phyloP scores from a whole-genome alignment of 2,888 invertebrate species.

The Catocala fraxini region DNA sequence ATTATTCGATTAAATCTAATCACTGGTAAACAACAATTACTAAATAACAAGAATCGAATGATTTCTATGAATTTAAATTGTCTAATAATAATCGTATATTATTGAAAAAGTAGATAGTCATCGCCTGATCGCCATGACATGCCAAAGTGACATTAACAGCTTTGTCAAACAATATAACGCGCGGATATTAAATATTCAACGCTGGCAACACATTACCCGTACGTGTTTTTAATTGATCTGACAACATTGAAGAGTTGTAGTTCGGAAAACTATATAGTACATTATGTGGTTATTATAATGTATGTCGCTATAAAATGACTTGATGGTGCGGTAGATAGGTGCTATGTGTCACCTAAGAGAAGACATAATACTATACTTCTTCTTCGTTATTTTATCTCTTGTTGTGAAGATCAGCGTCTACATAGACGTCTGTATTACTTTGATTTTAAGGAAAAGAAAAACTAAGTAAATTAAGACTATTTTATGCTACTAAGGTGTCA shows the following conservation, averaged over 20 bases:
- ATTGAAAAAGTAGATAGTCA: conserved; percentile 68
- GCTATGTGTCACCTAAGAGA: too few relatives aligned
- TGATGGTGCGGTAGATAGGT: background rate
- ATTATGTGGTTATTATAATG: conserved; percentile 31
- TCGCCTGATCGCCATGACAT: conserved; percentile 73
- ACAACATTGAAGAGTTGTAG: conserved; percentile 64
- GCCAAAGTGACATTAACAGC: conserved; percentile 85
- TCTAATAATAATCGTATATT: conserved; percentile 63
- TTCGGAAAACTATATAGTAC: conserved; percentile 27
- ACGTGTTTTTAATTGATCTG: conserved; percentile 73
- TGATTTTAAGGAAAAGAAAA: too few relatives aligned
- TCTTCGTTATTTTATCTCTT: too few relatives aligned
- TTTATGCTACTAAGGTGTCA: too few relatives aligned
- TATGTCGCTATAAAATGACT: conserved; percentile 22
- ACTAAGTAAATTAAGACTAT: too few relatives aligned
- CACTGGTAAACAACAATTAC: conserved; percentile 13
- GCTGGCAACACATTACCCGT: conserved; percentile 70
- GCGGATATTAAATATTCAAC: conserved; percentile 75
- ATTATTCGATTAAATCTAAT: conserved; percentile 3
- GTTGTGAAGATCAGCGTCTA: too few relatives aligned
- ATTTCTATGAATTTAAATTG: conserved; percentile 63
- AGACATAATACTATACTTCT: too few relatives aligned
- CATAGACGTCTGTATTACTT: too few relatives aligned
- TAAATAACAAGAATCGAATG: conserved; percentile 38
- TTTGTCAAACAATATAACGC: conserved; percentile 81